A percentile compares a stretch with the other conserved stretches of the same genome.
phyloP scores from a whole-genome alignment of 2,797 vertebrate genomes.

The Neomorphus geoffroyi region DNA sequence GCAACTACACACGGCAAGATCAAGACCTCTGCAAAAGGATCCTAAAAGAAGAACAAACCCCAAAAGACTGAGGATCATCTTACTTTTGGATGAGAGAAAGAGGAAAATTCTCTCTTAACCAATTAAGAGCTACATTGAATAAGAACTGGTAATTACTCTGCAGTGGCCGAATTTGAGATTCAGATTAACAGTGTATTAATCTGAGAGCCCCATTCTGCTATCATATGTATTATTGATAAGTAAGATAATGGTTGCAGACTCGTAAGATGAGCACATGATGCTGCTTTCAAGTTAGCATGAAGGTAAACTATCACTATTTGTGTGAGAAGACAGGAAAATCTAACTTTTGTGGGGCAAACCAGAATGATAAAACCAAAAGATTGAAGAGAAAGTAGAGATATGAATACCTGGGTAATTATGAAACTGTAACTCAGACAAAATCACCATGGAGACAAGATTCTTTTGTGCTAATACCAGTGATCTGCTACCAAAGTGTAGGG shows the following conservation, averaged over 20 bases:
- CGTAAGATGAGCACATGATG: neutral
- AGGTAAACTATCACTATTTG: neutral
- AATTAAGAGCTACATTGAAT: neutral
- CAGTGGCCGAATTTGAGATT: neutral
- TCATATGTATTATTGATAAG: neutral
- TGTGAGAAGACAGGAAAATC: neutral
- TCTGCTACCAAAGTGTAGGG: neutral
- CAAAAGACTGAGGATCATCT: neutral
- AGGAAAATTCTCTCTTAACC: neutral
- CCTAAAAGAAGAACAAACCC: neutral
- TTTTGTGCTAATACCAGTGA: neutral
- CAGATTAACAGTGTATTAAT: neutral
- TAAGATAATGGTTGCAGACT: neutral
- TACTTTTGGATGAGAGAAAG: neutral
- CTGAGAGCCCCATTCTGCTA: neutral
- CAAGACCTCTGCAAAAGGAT: neutral
- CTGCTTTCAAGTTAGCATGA: neutral
- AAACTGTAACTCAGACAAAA: neutral
- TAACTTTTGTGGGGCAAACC: neutral
- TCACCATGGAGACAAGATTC: neutral
- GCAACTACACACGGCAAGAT: neutral
- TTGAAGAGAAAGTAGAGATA: neutral
- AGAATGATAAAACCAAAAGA: neutral
- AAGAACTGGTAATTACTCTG: neutral
- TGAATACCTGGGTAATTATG: neutral